These are phyloP conservation scores for Hemistola chrysoprasaria DNA, from an alignment of 2,888 invertebrate species.

Conservation along the genomic window DNA sequence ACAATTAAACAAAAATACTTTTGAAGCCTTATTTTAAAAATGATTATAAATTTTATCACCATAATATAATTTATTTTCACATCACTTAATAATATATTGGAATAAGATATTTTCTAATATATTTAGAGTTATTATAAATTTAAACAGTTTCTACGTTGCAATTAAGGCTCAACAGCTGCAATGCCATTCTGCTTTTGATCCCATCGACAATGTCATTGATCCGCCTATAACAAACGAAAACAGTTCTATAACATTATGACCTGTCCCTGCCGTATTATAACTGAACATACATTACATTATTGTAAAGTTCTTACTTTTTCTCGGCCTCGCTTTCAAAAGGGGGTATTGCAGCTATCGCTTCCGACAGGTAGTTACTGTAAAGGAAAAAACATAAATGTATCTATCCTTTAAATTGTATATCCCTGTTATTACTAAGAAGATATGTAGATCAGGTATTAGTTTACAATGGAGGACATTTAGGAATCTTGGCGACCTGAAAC, in stretches of 20 bases:
- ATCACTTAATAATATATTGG: no score
- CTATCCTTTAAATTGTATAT: neutral
- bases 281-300: no score
- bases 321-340: slow-evolving; percentile 84
- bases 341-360: slow-evolving; percentile 91
- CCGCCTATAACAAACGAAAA: slow-evolving; percentile 65
- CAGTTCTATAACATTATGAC: slow-evolving; percentile 2
- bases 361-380: slow-evolving; percentile 88
- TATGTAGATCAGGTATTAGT: no score
- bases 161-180: slow-evolving; percentile 86
- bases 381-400: slow-evolving; percentile 5
- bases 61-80: no score
- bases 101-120: no score
- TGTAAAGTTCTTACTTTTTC: slow-evolving; percentile 61
- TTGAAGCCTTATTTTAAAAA: slow-evolving; percentile 34
- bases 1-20: slow-evolving; percentile 30
- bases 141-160: slow-evolving; percentile 70
- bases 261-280: no score
- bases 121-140: slow-evolving; percentile 18
- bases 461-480: slow-evolving; percentile 88
- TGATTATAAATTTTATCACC: slow-evolving; percentile 5
- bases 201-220: slow-evolving; percentile 84
- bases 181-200: slow-evolving; percentile 85
- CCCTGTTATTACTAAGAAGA: no score
- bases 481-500: no score